Percentiles rank a stretch among this genome's conserved stretches.
These are phyloP conservation scores for Butastur rufipennis DNA, from an alignment of 2,113 vertebrate genomes.

Conservation along the genomic window DNA sequence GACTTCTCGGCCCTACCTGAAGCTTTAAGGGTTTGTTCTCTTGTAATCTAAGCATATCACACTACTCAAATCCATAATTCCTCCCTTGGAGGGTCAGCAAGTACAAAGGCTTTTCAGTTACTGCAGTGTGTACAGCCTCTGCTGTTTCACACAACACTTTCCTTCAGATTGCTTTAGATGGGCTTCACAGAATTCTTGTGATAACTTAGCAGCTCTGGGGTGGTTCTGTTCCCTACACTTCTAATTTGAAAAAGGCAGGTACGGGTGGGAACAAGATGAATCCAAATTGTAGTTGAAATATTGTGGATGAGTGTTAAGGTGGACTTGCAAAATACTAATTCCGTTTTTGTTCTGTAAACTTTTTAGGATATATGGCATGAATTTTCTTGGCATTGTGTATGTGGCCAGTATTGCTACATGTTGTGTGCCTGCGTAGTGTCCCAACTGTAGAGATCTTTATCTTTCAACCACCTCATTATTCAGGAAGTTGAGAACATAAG, in stretches of 20 bases:
- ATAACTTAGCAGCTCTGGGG: background rate
- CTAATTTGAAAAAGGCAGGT: background rate
- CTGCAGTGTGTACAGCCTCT: background rate
- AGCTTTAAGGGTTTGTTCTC: background rate
- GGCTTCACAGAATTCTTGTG: background rate
- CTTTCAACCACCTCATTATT: background rate
- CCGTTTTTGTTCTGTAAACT: background rate
- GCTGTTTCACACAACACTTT: background rate
- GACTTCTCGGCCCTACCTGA: background rate
- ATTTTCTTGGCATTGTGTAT: background rate
- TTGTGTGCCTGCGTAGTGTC: background rate
- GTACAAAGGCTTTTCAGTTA: background rate
- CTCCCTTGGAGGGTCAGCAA: background rate
- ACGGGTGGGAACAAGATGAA: background rate
- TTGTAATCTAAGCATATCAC: background rate
- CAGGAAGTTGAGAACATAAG: background rate
- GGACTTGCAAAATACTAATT: background rate
- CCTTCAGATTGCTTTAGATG: background rate
- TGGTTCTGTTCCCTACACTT: background rate
- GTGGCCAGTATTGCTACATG: background rate
- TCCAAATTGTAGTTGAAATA: background rate
- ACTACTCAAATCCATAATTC: background rate
- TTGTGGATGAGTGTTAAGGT: background rate
- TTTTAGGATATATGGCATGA: background rate
- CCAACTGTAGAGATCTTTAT: background rate